Base-by-base conservation (phyloP, 2,888 invertebrate species). In the Therioaphis trifolii region DNA sequence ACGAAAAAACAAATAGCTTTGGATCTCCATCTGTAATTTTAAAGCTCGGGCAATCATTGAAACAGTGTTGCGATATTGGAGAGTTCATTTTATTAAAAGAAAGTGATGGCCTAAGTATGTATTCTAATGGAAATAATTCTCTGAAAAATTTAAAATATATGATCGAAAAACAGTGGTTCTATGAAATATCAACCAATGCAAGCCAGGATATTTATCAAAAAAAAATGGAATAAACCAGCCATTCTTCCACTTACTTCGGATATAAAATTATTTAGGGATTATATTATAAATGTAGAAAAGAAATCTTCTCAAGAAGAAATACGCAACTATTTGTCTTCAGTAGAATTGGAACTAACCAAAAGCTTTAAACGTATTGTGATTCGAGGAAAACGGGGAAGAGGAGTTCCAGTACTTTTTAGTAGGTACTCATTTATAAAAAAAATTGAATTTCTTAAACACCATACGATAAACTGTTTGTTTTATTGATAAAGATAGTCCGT, bases 261-360 rank as follows among this genome's bases (percentile, higher is more conserved):
- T 29, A 72, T 72, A 9, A 72, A 72, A 52, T 14, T 52, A 21
- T 72, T 72, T 52, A 15, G 49, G 12, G 72, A 72, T 29, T 12
- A 72, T 18, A n/a, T 49, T 4, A 4, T 71, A 15, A 15, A 5
- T 4, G 27, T 49, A 15, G 35, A 49, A 49, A 71, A 49, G 3
- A 49, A 49, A 18, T 18, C 71, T 27, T 27, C 69, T 15, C 43
- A 69, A 24, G 24, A 46, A 69, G 69, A 46, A 69, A 15, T 69
- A 15, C 4, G 3, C 14, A 18, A 18, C n/a, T 24, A 24, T 7
- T n/a, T 46, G 9, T 69, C 69, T 11, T 2, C 4, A 3, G 24
- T 46, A 15, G 69, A 46, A 69, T 9, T 11, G 5, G 46, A 46
- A 69, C 7, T 69, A 14, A 27, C 46, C 1, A 69, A 69, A 46